A percentile compares a stretch with the other conserved stretches of the same genome.
phyloP scores from a whole-genome alignment of 2,888 invertebrate species.

The Pachydiplax longipennis region DNA sequence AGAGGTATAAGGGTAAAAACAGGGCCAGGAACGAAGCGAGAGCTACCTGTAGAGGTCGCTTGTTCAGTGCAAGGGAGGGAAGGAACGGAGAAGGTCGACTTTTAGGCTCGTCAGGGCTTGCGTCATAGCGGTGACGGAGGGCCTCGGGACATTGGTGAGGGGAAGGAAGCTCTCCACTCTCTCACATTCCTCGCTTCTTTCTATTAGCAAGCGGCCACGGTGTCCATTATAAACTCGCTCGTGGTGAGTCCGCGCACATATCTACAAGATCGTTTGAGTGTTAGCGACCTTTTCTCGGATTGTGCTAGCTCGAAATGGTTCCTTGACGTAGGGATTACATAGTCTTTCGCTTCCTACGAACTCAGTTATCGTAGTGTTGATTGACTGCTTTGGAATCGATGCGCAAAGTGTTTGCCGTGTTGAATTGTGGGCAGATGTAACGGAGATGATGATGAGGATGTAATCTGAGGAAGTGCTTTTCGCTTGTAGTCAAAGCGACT shows the following conservation, averaged over 20 bases:
- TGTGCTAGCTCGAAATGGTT: no score
- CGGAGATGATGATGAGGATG: no score
- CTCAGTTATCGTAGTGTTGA: no score
- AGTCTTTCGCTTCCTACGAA: no score
- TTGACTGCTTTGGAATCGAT: no score
- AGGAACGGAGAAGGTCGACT: not conserved
- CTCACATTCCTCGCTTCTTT: conserved; percentile 9
- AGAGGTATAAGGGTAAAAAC: no score
- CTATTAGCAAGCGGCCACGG: conserved; percentile 11
- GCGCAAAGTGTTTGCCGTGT: no score
- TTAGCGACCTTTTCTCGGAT: no score
- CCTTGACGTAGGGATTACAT: no score
- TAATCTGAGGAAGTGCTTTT: no score
- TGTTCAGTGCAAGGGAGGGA: not conserved
- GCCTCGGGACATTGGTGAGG: conserved; percentile 50
- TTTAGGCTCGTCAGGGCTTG: not conserved
- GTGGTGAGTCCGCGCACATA: not conserved
- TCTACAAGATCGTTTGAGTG: not conserved
- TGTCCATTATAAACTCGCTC: not conserved
- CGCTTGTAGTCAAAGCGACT: no score
- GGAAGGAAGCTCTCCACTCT: conserved; percentile 50
- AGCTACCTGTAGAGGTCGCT: not conserved
- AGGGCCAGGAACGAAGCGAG: not conserved
- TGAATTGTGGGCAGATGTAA: no score
- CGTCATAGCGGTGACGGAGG: conserved; percentile 5